A percentile compares a stretch with the other conserved stretches of the same genome.
phyloP scores from a whole-genome alignment of 1,140 invertebrate genomes.

The Heliconius hermathena region DNA sequence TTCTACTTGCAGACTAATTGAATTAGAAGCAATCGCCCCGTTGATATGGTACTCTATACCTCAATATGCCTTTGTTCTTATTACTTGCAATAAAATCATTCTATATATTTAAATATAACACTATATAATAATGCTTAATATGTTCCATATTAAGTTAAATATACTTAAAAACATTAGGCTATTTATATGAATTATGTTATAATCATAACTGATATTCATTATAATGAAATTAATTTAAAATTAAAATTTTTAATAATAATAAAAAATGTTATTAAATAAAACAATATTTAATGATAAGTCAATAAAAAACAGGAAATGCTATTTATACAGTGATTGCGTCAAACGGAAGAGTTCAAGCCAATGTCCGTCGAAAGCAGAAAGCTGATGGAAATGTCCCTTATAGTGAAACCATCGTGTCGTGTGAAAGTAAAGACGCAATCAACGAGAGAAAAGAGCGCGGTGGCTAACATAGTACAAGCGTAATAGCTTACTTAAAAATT shows the following conservation, averaged over 20 bases:
- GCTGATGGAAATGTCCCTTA: slow-evolving; percentile 53
- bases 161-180: not conserved
- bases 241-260: too few relatives aligned
- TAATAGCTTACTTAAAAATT: slow-evolving; percentile 76
- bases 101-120: not conserved
- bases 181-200: too few relatives aligned
- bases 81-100: not conserved
- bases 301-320: slow-evolving; percentile 13
- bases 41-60: slow-evolving; percentile 46
- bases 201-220: too few relatives aligned
- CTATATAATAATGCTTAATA: not conserved
- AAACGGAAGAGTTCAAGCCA: slow-evolving; percentile 16
- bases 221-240: too few relatives aligned
- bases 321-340: slow-evolving; percentile 15
- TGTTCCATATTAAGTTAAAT: not conserved
- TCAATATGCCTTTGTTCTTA: slow-evolving; percentile 24
- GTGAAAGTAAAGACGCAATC: slow-evolving; percentile 76
- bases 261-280: not conserved
- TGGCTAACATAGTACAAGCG: slow-evolving; percentile 48
- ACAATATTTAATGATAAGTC: not conserved
- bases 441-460: slow-evolving; percentile 67
- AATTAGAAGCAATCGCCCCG: slow-evolving; percentile 72
- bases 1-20: slow-evolving; percentile 72
- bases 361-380: slow-evolving; percentile 45
- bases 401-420: slow-evolving; percentile 46